phyloP scores from a whole-genome alignment of 2,797 vertebrate genomes.

The Phalanger gymnotis region DNA sequence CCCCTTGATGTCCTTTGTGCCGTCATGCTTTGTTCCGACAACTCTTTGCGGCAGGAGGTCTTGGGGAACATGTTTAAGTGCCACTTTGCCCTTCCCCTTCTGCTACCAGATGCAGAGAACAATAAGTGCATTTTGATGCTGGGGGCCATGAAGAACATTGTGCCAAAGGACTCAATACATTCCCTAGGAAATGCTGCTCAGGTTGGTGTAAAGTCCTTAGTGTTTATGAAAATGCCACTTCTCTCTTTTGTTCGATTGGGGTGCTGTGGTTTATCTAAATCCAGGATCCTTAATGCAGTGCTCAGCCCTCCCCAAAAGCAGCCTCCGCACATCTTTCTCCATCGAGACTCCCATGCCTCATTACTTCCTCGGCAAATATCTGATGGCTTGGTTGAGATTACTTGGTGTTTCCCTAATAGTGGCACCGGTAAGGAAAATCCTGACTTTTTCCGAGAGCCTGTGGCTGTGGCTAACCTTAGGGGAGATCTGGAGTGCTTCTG shows the following conservation, averaged over 20 bases:
- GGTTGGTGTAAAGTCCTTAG: slow-evolving; percentile 79
- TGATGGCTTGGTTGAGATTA: slow-evolving; percentile 87
- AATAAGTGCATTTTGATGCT: slow-evolving; percentile 83
- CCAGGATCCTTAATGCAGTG: slow-evolving; percentile 85
- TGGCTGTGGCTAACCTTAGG: slow-evolving; percentile 87
- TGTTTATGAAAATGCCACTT: slow-evolving; percentile 78
- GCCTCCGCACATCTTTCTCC: slow-evolving; percentile 84
- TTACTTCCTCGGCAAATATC: slow-evolving; percentile 78
- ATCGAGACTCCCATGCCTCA: slow-evolving; percentile 81
- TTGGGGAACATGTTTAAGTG: slow-evolving; percentile 88
- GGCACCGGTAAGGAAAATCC: slow-evolving; percentile 62
- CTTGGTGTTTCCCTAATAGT: slow-evolving; percentile 84
- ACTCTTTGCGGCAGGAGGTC: slow-evolving; percentile 86
- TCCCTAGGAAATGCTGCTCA: slow-evolving; percentile 30
- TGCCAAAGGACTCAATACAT: slow-evolving; percentile 79
- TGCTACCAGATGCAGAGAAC: slow-evolving; percentile 84
- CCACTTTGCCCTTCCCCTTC: slow-evolving; percentile 88
- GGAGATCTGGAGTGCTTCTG: slow-evolving; percentile 84
- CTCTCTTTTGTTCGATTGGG: slow-evolving; percentile 80
- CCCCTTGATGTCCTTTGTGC: slow-evolving; percentile 88
- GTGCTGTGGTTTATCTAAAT: slow-evolving; percentile 85
- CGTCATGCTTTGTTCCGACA: slow-evolving; percentile 86
- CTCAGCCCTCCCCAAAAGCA: slow-evolving; percentile 78
- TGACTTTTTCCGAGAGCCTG: slow-evolving; percentile 81
- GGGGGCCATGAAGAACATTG: slow-evolving; percentile 84